Evolutionary conservation across 2,797 vertebrate genomes (phyloP), one percentile per base, ranked within the genome.

Genomic region (Spea hammondii): DNA sequence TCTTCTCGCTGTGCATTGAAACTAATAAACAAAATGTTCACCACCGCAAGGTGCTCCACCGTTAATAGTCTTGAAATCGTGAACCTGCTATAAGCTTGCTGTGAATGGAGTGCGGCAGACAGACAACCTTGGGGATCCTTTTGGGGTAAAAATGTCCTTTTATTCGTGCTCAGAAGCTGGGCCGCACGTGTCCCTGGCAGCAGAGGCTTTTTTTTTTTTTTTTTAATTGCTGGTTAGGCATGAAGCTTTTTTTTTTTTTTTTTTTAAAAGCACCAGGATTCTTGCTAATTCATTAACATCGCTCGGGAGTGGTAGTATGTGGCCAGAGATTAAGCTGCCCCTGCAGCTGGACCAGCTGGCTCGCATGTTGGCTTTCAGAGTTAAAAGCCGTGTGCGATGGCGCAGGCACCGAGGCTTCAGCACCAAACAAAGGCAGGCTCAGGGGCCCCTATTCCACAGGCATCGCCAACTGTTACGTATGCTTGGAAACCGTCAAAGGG

Each of bases 221-320:
- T 74, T 79, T 10, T 8, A 72, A 32, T 67, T 48, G 80, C 83
- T 49, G 75, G 73, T 45, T 84, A 84, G 11, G 68, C 5, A 62
- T 74, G 72, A 62, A 0, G 17, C 71, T 64, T 70, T 51, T 72
- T 57, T 32, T 32, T 32, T 32, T n/a, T n/a, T n/a, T n/a, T 32
- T 47, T 62, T 62, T 75, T 49, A 83, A 83, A 83, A 84, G 85
- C 86, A 85, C 79, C 50, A 80, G 84, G 78, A 70, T 84, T 72
- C 65, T 65, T 78, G 69, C 70, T 53, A 78, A 75, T 50, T 85
- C 77, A 74, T 69, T 74, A 72, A 72, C 50, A 70, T 11, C 69
- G 62, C 69, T 78, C 65, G 67, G 82, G 70, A 73, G 55, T 5
- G 79, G 80, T 4, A 80, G 67, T 51, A 76, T 13, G 79, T 14